Percentiles rank a stretch among this genome's conserved stretches.
Conservation (phyloP, 2,113 vertebrate species). For the Desmodus rotundus region DNA sequence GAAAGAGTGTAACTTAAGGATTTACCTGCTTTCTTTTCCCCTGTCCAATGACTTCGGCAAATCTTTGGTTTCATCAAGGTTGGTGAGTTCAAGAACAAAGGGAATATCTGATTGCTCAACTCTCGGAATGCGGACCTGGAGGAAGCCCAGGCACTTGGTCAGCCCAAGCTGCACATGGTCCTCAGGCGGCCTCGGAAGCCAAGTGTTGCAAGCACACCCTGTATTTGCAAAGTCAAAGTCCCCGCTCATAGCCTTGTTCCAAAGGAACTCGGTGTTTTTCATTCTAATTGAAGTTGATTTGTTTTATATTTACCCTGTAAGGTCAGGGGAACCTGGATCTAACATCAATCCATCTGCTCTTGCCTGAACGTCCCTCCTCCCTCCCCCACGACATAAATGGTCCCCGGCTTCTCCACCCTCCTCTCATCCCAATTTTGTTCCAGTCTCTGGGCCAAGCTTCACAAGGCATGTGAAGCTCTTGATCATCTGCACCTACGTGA, state of each 20-base stretch:
- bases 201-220: neutral
- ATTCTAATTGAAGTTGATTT: slow-evolving; percentile 36
- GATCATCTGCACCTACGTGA: neutral
- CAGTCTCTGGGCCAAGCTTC: neutral
- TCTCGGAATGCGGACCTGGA: neutral
- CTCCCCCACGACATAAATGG: neutral
- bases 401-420: neutral
- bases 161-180: neutral
- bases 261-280: slow-evolving; percentile 47
- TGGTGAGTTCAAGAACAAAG: neutral
- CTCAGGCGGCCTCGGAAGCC: neutral
- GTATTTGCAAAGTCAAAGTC: slow-evolving; percentile 65
- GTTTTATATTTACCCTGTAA: slow-evolving; percentile 53
- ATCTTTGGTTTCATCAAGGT: neutral
- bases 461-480: neutral
- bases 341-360: neutral
- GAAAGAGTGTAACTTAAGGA: neutral
- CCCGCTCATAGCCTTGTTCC: neutral
- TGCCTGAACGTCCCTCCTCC: slow-evolving; percentile 60
- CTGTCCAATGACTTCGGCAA: neutral
- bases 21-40: neutral
- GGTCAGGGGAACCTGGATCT: slow-evolving; percentile 38
- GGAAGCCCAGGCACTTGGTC: neutral
- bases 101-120: neutral
- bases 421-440: neutral